A percentile compares a stretch with the other conserved stretches of the same genome.
Conservation (phyloP, 1,140 invertebrate species). For the Aradophagus sp. region DNA sequence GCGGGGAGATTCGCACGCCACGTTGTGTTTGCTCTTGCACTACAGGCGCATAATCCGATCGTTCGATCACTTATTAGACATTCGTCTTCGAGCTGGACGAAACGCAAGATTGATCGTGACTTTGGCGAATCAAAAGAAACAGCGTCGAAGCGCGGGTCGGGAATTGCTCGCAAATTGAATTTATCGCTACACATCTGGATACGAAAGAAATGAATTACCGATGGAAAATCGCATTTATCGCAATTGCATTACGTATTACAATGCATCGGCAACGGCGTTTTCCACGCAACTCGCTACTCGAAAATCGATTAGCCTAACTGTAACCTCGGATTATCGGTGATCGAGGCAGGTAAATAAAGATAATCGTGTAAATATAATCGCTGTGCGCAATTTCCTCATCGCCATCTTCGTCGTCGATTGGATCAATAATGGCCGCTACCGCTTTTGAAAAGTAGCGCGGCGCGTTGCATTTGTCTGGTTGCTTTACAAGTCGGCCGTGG, state of each 20-base stretch:
- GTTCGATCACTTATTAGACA: constrained; percentile 24
- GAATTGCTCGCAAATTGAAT: too few species aligned
- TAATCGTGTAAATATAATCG: too few species aligned
- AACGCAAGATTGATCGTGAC: not conserved
- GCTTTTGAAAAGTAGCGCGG: constrained; percentile 13
- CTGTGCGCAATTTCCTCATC: too few species aligned
- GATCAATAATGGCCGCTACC: constrained; percentile 18
- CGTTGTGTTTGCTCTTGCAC: constrained; percentile 13
- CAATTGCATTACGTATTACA: too few species aligned
- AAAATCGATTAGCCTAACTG: not conserved
- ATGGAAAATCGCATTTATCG: too few species aligned
- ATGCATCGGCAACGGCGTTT: too few species aligned
- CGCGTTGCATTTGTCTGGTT: constrained; percentile 58
- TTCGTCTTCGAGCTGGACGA: constrained; percentile 17
- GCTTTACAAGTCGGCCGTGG: constrained; percentile 60
- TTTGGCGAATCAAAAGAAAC: not conserved
- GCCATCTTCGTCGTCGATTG: not conserved
- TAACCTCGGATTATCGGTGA: too few species aligned
- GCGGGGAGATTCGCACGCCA: constrained; percentile 25
- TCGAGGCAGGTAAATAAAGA: too few species aligned
- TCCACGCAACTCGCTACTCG: too few species aligned
- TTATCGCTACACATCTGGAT: too few species aligned
- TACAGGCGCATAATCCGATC: constrained; percentile 46
- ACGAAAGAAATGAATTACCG: too few species aligned
- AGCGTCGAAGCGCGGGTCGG: too few species aligned